These are phyloP conservation scores for Kryphioiulus occultus DNA, from an alignment of 2,888 invertebrate species.

Conservation along the genomic window DNA sequence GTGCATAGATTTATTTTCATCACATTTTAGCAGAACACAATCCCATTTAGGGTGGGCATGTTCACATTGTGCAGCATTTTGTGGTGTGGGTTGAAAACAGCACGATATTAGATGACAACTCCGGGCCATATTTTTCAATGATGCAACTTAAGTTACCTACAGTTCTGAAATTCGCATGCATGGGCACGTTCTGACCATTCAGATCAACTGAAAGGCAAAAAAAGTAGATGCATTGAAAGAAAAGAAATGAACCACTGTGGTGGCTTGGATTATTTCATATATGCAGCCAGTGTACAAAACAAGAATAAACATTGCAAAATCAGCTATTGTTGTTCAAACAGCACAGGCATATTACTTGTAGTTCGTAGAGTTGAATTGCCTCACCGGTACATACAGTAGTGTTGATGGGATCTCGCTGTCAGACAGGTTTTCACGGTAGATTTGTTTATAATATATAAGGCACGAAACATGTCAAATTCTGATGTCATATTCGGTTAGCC, in stretches of 20 bases:
- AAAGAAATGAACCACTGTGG: background rate
- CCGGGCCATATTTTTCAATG: background rate
- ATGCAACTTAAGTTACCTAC: background rate
- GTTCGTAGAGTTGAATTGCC: background rate
- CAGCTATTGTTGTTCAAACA: background rate
- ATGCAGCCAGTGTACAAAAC: background rate
- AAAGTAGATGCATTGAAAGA: background rate
- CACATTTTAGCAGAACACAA: background rate
- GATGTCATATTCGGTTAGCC: background rate
- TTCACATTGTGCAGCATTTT: background rate
- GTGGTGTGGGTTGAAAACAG: background rate
- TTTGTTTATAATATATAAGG: background rate
- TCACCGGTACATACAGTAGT: background rate
- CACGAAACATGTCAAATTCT: background rate
- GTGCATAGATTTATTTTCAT: background rate
- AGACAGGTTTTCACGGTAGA: background rate
- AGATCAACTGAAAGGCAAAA: background rate
- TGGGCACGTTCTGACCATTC: background rate
- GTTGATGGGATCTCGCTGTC: background rate
- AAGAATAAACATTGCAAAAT: background rate
- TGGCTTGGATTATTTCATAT: background rate
- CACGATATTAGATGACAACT: background rate
- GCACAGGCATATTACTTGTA: background rate
- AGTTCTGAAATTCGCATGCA: background rate
- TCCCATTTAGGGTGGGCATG: background rate